These are phyloP conservation scores for Phataginus tricuspis DNA, from an alignment of 2,797 vertebrate species.

Conservation along the genomic window DNA sequence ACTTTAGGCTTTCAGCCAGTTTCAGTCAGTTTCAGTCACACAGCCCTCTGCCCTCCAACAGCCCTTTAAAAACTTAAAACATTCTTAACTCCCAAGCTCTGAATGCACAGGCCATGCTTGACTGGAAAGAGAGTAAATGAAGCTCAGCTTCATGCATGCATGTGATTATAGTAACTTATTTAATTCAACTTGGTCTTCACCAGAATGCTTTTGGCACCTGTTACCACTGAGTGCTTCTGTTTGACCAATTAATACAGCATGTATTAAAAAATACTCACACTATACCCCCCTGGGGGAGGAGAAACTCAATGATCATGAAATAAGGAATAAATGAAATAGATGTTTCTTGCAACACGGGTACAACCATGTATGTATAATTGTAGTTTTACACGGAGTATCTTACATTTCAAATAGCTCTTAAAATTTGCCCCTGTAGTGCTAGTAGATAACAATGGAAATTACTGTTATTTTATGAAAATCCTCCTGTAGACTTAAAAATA, in stretches of 20 bases:
- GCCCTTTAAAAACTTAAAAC: neutral
- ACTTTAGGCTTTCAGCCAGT: neutral
- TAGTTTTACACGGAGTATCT: neutral
- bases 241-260: neutral
- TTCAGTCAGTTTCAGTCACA: neutral
- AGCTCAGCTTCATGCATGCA: neutral
- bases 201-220: neutral
- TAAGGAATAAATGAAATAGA: neutral
- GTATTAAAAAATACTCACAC: neutral
- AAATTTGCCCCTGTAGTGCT: neutral
- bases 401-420: slow-evolving; percentile 17
- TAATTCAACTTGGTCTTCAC: neutral
- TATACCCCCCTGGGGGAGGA: neutral
- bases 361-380: neutral
- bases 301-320: slow-evolving; percentile 8
- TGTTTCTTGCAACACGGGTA: neutral
- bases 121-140: neutral
- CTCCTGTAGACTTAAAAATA: neutral
- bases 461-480: slow-evolving; percentile 23
- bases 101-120: neutral
- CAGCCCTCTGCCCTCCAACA: neutral
- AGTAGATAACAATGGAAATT: slow-evolving; percentile 5
- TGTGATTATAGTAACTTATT: neutral
- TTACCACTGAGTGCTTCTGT: neutral
- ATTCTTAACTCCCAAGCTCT: neutral